phyloP scores from a whole-genome alignment of 1,140 invertebrate genomes.

The Sinonovacula constricta region DNA sequence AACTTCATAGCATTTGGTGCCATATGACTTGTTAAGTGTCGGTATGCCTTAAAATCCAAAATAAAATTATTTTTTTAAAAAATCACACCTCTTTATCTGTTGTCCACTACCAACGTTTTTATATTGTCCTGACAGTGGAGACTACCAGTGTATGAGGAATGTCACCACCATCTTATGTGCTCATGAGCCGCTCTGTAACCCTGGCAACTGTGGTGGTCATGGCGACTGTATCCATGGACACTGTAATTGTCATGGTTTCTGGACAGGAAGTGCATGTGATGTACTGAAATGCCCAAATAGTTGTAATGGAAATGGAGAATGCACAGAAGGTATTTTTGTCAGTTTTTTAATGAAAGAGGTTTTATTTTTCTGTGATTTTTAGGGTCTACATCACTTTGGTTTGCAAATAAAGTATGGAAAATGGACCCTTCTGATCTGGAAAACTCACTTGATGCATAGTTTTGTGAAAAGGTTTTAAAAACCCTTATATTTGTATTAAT shows the following conservation, averaged over 20 bases:
- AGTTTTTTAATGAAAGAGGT: neutral
- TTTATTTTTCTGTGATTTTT: neutral
- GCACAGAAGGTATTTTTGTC: constrained; percentile 63
- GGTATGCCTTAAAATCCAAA: too few relatives aligned
- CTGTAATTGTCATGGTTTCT: constrained; percentile 73
- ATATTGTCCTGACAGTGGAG: too few relatives aligned
- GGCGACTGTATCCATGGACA: constrained; percentile 71
- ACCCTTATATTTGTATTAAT: too few relatives aligned
- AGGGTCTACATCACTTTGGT: neutral
- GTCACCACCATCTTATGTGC: constrained; percentile 78
- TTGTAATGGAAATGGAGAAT: constrained; percentile 72
- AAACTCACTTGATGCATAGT: neutral
- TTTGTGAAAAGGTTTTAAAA: neutral
- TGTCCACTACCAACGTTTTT: too few relatives aligned
- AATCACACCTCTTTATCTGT: too few relatives aligned
- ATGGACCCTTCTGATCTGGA: neutral
- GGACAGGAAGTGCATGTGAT: constrained; percentile 71
- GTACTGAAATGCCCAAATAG: constrained; percentile 68
- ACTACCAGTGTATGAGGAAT: constrained; percentile 72
- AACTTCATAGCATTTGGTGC: too few relatives aligned
- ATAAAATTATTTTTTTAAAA: too few relatives aligned
- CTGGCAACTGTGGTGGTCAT: constrained; percentile 68
- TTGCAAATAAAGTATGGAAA: neutral
- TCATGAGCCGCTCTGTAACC: constrained; percentile 71
- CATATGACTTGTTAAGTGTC: too few relatives aligned